Conservation (phyloP, 2,888 invertebrate species). For the Pristionchus exspectatus region DNA sequence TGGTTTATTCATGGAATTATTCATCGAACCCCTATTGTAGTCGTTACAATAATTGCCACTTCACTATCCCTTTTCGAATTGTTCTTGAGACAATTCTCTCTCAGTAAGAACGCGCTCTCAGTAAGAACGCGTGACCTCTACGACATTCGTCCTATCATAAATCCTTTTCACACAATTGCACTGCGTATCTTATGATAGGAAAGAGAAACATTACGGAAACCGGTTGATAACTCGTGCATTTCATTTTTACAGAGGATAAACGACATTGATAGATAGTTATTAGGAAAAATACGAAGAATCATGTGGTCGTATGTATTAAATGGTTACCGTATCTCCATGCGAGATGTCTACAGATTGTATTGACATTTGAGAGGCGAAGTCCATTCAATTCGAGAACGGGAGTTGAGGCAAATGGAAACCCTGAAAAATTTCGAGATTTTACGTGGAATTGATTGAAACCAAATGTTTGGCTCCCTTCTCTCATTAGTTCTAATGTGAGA, state of each 20-base stretch:
- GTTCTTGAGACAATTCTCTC: not conserved
- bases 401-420: conserved; percentile 66
- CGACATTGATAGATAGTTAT: not conserved
- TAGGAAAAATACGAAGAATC: not conserved
- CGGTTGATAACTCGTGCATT: not conserved
- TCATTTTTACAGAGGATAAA: not conserved
- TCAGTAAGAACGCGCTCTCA: no score
- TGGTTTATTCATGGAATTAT: not conserved
- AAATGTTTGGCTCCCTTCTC: conserved; percentile 23
- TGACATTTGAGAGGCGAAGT: conserved; percentile 62
- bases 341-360: conserved; percentile 69
- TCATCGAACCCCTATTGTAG: no score
- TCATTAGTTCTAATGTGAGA: conserved; percentile 33
- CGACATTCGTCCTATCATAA: not conserved
- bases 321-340: conserved; percentile 70
- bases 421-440: conserved; percentile 58
- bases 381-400: conserved; percentile 69
- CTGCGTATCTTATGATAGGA: conserved; percentile 7
- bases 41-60: not conserved
- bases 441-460: not conserved
- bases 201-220: conserved; percentile 8
- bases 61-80: not conserved
- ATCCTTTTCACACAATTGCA: not conserved
- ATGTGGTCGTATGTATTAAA: not conserved
- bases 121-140: not conserved